Base-by-base conservation (phyloP, 2,888 invertebrate genomes). In the Meteorus colon region DNA sequence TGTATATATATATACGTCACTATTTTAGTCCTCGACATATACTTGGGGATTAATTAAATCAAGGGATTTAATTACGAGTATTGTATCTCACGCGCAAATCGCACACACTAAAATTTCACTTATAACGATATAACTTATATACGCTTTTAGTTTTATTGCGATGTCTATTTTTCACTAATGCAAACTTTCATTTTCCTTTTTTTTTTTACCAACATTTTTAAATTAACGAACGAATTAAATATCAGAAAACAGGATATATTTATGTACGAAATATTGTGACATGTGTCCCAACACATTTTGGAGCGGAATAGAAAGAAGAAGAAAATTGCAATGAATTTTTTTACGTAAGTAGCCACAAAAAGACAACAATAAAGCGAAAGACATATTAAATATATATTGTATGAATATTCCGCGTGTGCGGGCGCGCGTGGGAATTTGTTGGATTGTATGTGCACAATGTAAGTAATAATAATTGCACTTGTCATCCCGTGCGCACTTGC, bases 161-260 rank as follows among this genome's bases (percentile, higher is more conserved):
- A 27, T 48, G 34, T 51, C 16, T 67, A 29, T 66, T 34, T 66
- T 63, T 63, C 19, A n/a, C 34, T 63, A 16, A 29, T 63, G 29
- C 14, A 29, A 45, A 68, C 16, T 4, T 67, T 55, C 14, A 10
- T 34, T 34, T 55, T 27, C n/a, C 55, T 69, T 55, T 68, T 68
- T 29, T 5, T 29, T 14, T 34, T 48, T 2, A 68, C 10, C 5
- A 55, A 34, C 34, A 48, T 59, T n/a, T 31, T 14, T 34, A 69
- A 55, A 34, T 69, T 69, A 69, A 69, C 31, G 34, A 69, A 24
- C 55, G n/a, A 34, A 69, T 69, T 69, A 69, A 69, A 55, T n/a
- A 63, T 48, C 48, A n/a, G n/a, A 55, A 55, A 19, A 55, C 55
- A 19, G 55, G 55, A 55, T 55, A 55, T 19, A n/a, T 48, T n/a